Evolutionary conservation across 1,140 invertebrate species (phyloP), one percentile per base, ranked within the genome.

Genomic region (Tachypleus tridentatus): DNA sequence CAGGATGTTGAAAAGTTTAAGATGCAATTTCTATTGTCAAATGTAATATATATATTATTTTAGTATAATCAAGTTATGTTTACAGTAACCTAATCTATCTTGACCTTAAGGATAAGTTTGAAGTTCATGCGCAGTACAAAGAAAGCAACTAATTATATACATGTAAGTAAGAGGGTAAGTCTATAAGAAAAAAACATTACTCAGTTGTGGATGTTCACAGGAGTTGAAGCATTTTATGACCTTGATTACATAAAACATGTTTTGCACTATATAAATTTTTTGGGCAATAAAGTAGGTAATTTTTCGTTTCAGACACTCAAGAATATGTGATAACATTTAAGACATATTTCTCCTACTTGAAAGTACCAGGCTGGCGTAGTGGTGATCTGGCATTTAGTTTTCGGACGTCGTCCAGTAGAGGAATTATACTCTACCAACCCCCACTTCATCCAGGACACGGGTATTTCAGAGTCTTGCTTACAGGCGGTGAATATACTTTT

Each of bases 301-400:
- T 66, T 67, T 64, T 47, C 61, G 64, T 78, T 79, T 66, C 72
- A 93, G 90, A 93, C 76, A 94, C 90, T 3, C 90, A 93, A 76
- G 84, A 89, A 70, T 93, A 92, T 76, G 90, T 93, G 1, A 90
- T 96, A 3, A 96, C 92, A 4, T 94, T 96, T 72, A 93, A 90
- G 60, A 92, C 90, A 6, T 89, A 87, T 51, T 87, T 91, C 71
- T 93, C 91, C 0, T 95, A 91, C 73, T 87, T 96, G 62, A 87
- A 91, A 79, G 88, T 94, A 4, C 89, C 89, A 6, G 89, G 91
- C 1, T 95, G 92, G 92, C 80, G 87, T 58, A 89, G 89, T 72
- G 91, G 91, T 3, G 91, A 94, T 73, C 86, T 97, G 69, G 88
- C 89, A 1, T 91, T 96, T 76, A 93, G 90, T 70, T 95, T 96